These are phyloP conservation scores for Heterochromis multidens DNA, from an alignment of 2,113 vertebrate species.

Conservation along the genomic window DNA sequence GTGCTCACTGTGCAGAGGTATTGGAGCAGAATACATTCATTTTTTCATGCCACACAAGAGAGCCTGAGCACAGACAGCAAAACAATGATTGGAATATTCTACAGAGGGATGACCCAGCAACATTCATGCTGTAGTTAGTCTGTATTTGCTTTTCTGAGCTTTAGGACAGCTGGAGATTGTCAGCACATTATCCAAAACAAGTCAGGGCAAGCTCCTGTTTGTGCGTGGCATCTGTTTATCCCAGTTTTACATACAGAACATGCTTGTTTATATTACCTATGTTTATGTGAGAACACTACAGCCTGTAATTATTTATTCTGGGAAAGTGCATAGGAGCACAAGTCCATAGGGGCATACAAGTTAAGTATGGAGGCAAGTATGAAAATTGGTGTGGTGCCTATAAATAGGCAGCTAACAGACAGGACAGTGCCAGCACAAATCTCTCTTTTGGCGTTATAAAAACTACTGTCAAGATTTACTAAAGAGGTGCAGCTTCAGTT, in stretches of 20 bases:
- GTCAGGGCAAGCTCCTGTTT: not conserved
- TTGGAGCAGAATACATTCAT: constrained; percentile 24
- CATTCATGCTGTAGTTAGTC: not conserved
- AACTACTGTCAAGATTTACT: not conserved
- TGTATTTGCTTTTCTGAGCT: not conserved
- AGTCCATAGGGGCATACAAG: not conserved
- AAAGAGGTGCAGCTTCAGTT: not conserved
- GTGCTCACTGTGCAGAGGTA: constrained; percentile 16
- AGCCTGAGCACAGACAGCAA: constrained; percentile 15
- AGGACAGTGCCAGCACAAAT: not conserved
- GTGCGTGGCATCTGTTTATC: not conserved
- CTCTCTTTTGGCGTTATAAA: not conserved
- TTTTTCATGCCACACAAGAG: constrained; percentile 37
- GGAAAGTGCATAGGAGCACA: not conserved
- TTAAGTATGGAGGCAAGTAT: not conserved
- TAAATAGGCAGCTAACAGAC: not conserved
- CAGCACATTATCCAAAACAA: constrained; percentile 20
- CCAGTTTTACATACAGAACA: not conserved
- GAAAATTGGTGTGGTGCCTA: rapidly evolving
- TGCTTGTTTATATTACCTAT: not conserved
- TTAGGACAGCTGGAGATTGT: not conserved
- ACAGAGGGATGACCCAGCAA: not conserved
- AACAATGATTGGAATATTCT: not conserved
- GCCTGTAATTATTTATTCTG: not conserved
- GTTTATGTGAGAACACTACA: not conserved